Evolutionary conservation across 2,113 vertebrate species (phyloP).

Genomic region (Onychostoma macrolepis): DNA sequence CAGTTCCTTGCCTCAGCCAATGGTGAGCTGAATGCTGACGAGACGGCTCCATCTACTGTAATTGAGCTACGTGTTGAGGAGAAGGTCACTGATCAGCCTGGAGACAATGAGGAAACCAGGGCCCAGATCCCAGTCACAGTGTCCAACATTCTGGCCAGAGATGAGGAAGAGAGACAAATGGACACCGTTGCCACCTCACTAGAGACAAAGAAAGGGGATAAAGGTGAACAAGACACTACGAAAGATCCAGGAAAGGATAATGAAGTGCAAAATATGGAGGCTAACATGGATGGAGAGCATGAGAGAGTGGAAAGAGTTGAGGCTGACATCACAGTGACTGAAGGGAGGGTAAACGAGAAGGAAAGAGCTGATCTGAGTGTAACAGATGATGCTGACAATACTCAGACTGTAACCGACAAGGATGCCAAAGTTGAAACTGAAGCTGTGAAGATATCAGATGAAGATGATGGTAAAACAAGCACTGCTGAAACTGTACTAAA

Average conservation of each 20-base stretch:
- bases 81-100: constrained; percentile 50
- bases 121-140: constrained; percentile 61
- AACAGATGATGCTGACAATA: background rate
- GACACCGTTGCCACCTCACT: constrained; percentile 31
- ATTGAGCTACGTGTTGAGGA: constrained; percentile 69
- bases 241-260: constrained; percentile 16
- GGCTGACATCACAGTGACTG: background rate
- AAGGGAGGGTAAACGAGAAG: background rate
- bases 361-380: background rate
- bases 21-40: constrained; percentile 57
- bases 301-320: background rate
- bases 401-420: background rate
- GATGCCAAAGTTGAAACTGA: constrained; percentile 14
- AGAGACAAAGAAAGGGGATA: constrained; percentile 48
- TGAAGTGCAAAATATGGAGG: background rate
- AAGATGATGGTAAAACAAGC: background rate
- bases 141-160: constrained; percentile 70
- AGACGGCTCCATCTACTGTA: constrained; percentile 72
- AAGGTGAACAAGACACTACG: constrained; percentile 50
- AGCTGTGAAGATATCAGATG: constrained; percentile 13
- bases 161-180: constrained; percentile 55
- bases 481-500: background rate
- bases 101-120: constrained; percentile 53
- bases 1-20: constrained; percentile 65
- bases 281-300: background rate